phyloP scores from a whole-genome alignment of 2,888 invertebrate species.

The Automeris io region DNA sequence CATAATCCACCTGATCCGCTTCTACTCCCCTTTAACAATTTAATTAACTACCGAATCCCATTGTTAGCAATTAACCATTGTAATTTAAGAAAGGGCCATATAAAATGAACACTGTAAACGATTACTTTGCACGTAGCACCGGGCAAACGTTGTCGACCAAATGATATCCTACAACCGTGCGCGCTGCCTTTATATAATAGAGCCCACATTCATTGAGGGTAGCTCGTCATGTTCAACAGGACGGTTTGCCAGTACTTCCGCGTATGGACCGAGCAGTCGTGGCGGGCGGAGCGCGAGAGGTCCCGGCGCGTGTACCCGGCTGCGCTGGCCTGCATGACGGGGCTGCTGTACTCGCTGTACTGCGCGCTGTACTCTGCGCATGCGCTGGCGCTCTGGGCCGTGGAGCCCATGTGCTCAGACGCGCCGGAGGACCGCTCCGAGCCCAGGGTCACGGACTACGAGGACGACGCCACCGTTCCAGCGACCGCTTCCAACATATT shows the following conservation, averaged over 20 bases:
- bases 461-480: conserved; percentile 29
- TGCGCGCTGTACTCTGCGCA: conserved; percentile 32
- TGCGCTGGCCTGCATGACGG: conserved; percentile 36
- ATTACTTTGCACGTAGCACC: too few relatives aligned
- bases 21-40: too few relatives aligned
- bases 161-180: too few relatives aligned
- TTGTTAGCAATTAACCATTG: too few relatives aligned
- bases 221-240: too few relatives aligned
- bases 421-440: conserved; percentile 19
- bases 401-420: conserved; percentile 43
- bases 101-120: too few relatives aligned
- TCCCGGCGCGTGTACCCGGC: conserved; percentile 30
- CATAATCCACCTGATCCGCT: too few relatives aligned
- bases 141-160: too few relatives aligned
- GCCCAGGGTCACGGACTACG: conserved; percentile 34
- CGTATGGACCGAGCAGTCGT: conserved; percentile 44
- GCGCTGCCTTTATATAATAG: too few relatives aligned
- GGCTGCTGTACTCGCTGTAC: conserved; percentile 42
- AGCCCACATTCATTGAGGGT: too few relatives aligned
- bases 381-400: conserved; percentile 44
- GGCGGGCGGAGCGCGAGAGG: conserved; percentile 28
- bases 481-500: conserved; percentile 23
- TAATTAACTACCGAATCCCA: too few relatives aligned
- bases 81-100: too few relatives aligned
- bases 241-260: conserved; percentile 48